Percentiles rank a stretch among this genome's conserved stretches.
These are phyloP conservation scores for Ochropleura leucogaster DNA, from an alignment of 2,888 invertebrate species.

Conservation along the genomic window DNA sequence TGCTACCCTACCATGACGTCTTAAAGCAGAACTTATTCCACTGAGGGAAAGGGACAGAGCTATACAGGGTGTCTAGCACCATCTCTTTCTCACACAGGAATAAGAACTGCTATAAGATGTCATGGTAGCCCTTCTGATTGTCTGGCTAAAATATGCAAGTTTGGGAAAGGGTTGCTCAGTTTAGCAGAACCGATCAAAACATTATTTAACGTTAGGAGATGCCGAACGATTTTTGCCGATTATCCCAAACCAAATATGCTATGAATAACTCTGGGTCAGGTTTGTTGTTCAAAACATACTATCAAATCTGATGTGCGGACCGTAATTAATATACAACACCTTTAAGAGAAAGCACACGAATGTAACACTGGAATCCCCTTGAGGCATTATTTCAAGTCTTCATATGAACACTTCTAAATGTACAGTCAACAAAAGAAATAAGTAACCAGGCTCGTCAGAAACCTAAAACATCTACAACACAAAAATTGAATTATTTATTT, in stretches of 20 bases:
- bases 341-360: constrained; percentile 25
- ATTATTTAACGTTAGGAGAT: neutral
- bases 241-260: neutral
- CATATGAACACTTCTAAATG: constrained; percentile 19
- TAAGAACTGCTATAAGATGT: too few relatives aligned
- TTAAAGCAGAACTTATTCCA: too few relatives aligned
- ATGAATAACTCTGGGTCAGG: neutral
- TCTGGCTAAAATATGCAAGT: too few relatives aligned
- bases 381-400: constrained; percentile 40
- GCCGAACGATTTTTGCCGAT: neutral
- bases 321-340: neutral
- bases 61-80: too few relatives aligned
- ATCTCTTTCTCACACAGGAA: too few relatives aligned
- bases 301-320: neutral
- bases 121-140: too few relatives aligned
- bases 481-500: too few relatives aligned
- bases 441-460: too few relatives aligned
- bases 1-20: too few relatives aligned
- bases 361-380: constrained; percentile 38
- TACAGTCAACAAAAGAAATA: too few relatives aligned
- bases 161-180: neutral
- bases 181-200: neutral
- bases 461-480: too few relatives aligned
- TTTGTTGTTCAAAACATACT: neutral
- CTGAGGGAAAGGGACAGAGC: too few relatives aligned